These are phyloP conservation scores for Pluvianellus socialis DNA, from an alignment of 2,113 vertebrate genomes.

Conservation along the genomic window DNA sequence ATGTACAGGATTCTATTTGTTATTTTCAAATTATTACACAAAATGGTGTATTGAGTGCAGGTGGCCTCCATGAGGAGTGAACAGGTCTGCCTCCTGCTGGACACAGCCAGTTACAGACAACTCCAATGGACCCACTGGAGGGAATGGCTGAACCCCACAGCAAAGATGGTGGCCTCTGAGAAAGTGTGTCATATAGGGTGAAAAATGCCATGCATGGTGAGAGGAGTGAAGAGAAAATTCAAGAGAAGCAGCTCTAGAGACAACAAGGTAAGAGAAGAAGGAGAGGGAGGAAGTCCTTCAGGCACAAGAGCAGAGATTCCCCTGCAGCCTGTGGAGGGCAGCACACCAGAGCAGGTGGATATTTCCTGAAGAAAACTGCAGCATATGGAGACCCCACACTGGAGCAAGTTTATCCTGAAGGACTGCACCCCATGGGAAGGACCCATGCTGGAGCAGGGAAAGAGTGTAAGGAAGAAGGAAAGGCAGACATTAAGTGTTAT, in stretches of 20 bases:
- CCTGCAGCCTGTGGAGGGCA: neutral
- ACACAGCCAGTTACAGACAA: fast-evolving
- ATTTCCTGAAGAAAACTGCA: neutral
- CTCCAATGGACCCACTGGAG: fast-evolving
- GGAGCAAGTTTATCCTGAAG: neutral
- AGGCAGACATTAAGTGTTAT: neutral
- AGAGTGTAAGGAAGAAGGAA: neutral
- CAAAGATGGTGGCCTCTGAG: fast-evolving
- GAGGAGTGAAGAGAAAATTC: neutral
- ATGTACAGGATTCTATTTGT: neutral
- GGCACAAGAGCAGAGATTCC: neutral
- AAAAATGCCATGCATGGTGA: neutral
- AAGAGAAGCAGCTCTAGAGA: neutral
- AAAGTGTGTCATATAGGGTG: neutral
- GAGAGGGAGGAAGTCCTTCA: neutral
- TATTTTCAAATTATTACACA: neutral
- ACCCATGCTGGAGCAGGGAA: neutral
- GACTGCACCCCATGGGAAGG: neutral
- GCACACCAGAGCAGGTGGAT: neutral
- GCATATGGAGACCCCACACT: neutral
- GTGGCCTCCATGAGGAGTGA: neutral
- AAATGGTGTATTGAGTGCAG: neutral
- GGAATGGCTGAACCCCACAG: fast-evolving
- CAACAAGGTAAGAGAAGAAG: neutral
- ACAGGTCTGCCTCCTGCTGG: fast-evolving